These are phyloP conservation scores for Blastobasis lacticolella DNA, from an alignment of 2,888 invertebrate species.

Conservation along the genomic window DNA sequence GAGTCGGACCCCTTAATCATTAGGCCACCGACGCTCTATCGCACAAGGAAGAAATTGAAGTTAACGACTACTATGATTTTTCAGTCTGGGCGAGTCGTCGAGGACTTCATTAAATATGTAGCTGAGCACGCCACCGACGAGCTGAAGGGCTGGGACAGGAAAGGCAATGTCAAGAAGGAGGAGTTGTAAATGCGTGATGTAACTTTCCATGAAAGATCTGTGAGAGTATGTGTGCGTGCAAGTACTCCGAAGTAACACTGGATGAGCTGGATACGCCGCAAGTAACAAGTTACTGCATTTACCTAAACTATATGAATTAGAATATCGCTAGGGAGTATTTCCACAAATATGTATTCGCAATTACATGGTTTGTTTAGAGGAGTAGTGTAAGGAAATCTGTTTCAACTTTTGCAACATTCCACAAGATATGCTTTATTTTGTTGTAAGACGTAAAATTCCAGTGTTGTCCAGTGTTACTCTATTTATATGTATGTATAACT, in stretches of 20 bases:
- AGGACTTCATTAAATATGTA: slow-evolving; percentile 96
- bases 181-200: slow-evolving; percentile 51
- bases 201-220: slow-evolving; percentile 62
- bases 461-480: slow-evolving; percentile 1
- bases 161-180: slow-evolving; percentile 78
- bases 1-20: too few relatives aligned
- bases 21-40: too few relatives aligned
- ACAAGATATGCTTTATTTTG: neutral
- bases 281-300: too few relatives aligned
- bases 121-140: slow-evolving; percentile 92
- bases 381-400: neutral
- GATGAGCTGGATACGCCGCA: neutral
- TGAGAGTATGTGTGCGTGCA: slow-evolving; percentile 25
- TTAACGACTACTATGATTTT: slow-evolving; percentile 19
- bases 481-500: slow-evolving; percentile 1
- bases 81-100: slow-evolving; percentile 92
- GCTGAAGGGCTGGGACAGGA: slow-evolving; percentile 89
- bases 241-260: slow-evolving; percentile 1
- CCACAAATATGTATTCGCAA: too few relatives aligned
- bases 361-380: too few relatives aligned
- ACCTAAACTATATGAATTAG: too few relatives aligned
- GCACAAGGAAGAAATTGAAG: too few relatives aligned
- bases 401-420: slow-evolving; percentile 3
- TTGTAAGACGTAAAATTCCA: too few relatives aligned
- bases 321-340: too few relatives aligned